Evolutionary conservation across 2,797 vertebrate genomes (phyloP).

Genomic region (Falco berigora): DNA sequence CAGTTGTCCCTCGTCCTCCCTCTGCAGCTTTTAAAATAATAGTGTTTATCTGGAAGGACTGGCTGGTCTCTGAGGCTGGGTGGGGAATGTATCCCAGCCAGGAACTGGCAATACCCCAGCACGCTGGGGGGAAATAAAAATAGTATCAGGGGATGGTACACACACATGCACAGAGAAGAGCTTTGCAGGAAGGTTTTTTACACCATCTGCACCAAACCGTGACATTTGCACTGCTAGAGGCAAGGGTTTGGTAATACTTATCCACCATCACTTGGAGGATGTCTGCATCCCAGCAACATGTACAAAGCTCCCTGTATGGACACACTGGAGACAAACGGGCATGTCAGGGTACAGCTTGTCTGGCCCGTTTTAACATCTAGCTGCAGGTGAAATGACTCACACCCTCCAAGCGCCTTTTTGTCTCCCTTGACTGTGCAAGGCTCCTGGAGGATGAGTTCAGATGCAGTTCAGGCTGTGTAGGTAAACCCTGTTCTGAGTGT

Average conservation of each 20-base stretch:
- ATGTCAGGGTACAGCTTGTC: not conserved
- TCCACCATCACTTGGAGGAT: not conserved
- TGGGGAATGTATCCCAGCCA: not conserved
- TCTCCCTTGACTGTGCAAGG: not conserved
- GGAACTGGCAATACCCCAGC: not conserved
- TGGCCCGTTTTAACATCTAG: conserved; percentile 6
- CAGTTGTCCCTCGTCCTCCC: not conserved
- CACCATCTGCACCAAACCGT: not conserved
- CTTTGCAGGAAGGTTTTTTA: not conserved
- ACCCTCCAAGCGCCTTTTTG: not conserved
- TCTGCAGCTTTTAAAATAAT: not conserved
- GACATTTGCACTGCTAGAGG: not conserved
- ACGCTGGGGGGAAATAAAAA: not conserved
- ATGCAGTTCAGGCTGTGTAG: not conserved
- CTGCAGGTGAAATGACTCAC: conserved; percentile 53
- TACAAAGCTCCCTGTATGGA: not conserved
- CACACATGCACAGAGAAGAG: not conserved
- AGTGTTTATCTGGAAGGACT: not conserved
- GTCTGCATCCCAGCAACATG: not conserved
- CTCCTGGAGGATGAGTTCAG: not conserved
- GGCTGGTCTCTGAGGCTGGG: not conserved
- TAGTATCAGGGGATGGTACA: not conserved
- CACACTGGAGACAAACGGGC: not conserved
- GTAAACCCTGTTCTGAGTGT: not conserved
- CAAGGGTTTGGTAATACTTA: not conserved